Base-by-base conservation (phyloP, 1,140 invertebrate genomes). In the Caerostris extrusa region DNA sequence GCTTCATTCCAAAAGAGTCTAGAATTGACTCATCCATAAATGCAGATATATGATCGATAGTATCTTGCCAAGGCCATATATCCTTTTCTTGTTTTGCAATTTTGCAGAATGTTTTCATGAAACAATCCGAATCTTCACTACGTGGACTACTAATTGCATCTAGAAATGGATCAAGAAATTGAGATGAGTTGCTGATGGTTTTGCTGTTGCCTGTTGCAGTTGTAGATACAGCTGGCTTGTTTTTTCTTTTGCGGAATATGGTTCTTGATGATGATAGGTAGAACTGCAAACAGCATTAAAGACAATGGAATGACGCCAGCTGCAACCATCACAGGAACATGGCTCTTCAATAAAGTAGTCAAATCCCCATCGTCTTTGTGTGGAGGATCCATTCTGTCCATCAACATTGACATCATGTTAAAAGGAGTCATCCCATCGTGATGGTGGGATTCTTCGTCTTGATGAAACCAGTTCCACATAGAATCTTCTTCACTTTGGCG, bases 61-160 rank as follows among this genome's bases (percentile, higher is more conserved):
- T 56, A 2, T 61, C 58, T 12, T 77, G 19, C 34, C 50, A 34
- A 53, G 50, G 34, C 71, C 71, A 77, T 10, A 12, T 53, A 53
- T 77, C 34, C 14, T 77, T 34, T 12, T 77, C 71, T 53, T 12
- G 50, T 50, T 57, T 87, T 17, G n/a, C 34, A 10, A 71, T 53
- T 71, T 87, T 55, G 14, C 92, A 93, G 19, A 93, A 88, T 19
- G 7, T 12, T 53, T 81, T 93, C 58, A 58, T 14, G n/a, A 88
- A 5, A 14, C 92, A 93, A 5, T 93, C 57, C 8, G 88, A 57
- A 50, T 58, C 19, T 12, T 82, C 85, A 81, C 57, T 89, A 61
- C 92, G 50, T 10, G 92, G 92, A 7, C 50, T 93, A n/a, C 69
- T 69, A 12, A 93, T 89, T 12, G 57, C 92, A 34, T 93, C 92